Evolutionary conservation across 2,113 vertebrate genomes (phyloP).

Genomic region (Channa argus): DNA sequence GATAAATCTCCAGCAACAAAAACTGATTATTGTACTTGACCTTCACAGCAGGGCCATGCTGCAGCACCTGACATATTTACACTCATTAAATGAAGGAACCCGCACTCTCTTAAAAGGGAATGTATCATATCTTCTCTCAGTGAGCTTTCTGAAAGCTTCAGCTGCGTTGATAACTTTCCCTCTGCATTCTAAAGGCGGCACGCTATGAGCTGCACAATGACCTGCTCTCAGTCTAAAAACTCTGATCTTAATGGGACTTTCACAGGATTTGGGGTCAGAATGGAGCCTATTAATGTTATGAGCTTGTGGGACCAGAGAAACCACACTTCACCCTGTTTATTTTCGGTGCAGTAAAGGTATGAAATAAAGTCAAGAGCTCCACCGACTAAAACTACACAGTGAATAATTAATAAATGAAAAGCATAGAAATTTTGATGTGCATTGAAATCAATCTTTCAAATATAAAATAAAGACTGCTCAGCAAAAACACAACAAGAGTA

Average conservation of each 20-base stretch:
- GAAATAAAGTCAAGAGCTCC: background rate
- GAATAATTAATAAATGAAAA: constrained; percentile 24
- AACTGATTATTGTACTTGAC: constrained; percentile 23
- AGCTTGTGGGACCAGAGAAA: constrained; percentile 34
- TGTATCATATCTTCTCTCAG: constrained; percentile 33
- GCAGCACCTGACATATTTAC: constrained; percentile 26
- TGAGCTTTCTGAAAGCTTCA: constrained; percentile 53
- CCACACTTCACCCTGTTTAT: constrained; percentile 31
- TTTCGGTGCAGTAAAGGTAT: constrained; percentile 36
- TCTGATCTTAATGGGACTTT: constrained; percentile 55
- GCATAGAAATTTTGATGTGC: background rate
- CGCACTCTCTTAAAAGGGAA: constrained; percentile 28
- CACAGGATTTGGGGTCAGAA: constrained; percentile 44
- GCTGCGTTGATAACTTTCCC: constrained; percentile 54
- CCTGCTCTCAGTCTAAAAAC: constrained; percentile 39
- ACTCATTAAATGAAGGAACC: constrained; percentile 34
- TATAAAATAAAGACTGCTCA: background rate
- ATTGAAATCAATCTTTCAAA: constrained; percentile 7
- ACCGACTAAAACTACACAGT: constrained; percentile 2
- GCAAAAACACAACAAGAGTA: background rate
- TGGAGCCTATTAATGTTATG: constrained; percentile 43
- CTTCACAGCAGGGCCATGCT: constrained; percentile 37
- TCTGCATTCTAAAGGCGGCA: background rate
- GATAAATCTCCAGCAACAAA: constrained; percentile 25
- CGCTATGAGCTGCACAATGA: constrained; percentile 39